Evolutionary conservation across 2,888 invertebrate genomes (phyloP).

Genomic region (Agapostemon virescens): DNA sequence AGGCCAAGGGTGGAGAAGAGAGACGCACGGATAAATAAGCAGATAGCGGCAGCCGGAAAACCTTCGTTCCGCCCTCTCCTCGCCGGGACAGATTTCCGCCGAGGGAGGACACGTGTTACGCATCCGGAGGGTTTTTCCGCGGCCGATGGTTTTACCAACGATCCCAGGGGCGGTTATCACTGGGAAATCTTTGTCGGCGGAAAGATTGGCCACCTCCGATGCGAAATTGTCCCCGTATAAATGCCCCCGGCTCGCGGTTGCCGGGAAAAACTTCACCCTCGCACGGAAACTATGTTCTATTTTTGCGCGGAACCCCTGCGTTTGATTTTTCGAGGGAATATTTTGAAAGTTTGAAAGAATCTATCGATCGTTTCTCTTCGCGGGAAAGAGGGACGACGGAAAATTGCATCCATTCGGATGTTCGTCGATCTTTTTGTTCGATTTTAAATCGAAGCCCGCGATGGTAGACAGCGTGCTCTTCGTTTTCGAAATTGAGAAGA

Average conservation of each 20-base stretch:
- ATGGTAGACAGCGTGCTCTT: too few relatives aligned
- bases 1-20: background rate
- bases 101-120: slow-evolving; percentile 47
- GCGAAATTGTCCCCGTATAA: slow-evolving; percentile 22
- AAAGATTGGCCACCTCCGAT: slow-evolving; percentile 17
- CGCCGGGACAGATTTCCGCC: slow-evolving; percentile 34
- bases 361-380: too few relatives aligned
- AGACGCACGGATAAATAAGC: slow-evolving; percentile 37
- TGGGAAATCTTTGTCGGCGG: slow-evolving; percentile 13
- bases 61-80: background rate
- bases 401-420: too few relatives aligned
- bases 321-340: too few relatives aligned
- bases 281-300: background rate
- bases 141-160: background rate
- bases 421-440: too few relatives aligned
- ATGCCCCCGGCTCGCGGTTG: background rate
- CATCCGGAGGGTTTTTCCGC: slow-evolving; percentile 28
- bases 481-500: too few relatives aligned
- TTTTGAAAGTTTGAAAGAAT: too few relatives aligned
- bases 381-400: too few relatives aligned
- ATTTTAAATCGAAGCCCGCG: too few relatives aligned
- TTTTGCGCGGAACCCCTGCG: background rate
- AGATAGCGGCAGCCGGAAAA: slow-evolving; percentile 24
- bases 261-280: background rate
- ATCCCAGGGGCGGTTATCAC: slow-evolving; percentile 38